Evolutionary conservation across 2,888 invertebrate species (phyloP).

Genomic region (Drosophila cognata): DNA sequence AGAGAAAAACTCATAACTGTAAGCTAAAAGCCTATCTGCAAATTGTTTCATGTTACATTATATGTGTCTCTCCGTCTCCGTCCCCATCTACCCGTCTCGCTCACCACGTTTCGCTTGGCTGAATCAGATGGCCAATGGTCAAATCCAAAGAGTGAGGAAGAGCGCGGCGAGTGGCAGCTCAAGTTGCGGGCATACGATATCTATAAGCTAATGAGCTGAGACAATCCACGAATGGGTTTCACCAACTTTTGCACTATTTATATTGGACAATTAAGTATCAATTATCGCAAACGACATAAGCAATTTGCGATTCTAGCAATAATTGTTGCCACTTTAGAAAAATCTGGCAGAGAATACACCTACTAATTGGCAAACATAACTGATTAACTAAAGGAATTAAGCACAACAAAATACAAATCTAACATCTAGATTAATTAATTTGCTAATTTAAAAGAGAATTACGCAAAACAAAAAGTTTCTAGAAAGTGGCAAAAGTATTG

Average conservation of each 20-base stretch:
- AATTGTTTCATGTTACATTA: conserved; percentile 69
- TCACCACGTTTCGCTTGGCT: conserved; percentile 49
- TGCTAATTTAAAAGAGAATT: too few species aligned
- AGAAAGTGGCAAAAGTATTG: too few species aligned
- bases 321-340: not conserved
- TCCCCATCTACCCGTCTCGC: too few species aligned
- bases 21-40: conserved; percentile 70
- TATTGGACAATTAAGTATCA: not conserved
- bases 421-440: too few species aligned
- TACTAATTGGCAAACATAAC: too few species aligned
- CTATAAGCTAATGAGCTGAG: conserved; percentile 7
- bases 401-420: too few species aligned
- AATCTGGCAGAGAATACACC: not conserved
- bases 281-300: not conserved
- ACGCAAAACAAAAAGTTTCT: too few species aligned
- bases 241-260: not conserved
- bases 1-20: conserved; percentile 34
- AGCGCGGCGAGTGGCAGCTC: conserved; percentile 3
- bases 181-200: conserved; percentile 14
- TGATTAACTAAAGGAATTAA: too few species aligned
- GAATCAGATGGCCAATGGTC: conserved; percentile 37
- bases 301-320: not conserved
- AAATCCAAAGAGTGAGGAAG: not conserved
- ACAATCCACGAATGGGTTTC: conserved; percentile 1
- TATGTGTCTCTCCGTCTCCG: not conserved